phyloP scores from a whole-genome alignment of 30 jellyfish, hydroid and myxozoan genomes.

The Nemopilema nomurai region DNA sequence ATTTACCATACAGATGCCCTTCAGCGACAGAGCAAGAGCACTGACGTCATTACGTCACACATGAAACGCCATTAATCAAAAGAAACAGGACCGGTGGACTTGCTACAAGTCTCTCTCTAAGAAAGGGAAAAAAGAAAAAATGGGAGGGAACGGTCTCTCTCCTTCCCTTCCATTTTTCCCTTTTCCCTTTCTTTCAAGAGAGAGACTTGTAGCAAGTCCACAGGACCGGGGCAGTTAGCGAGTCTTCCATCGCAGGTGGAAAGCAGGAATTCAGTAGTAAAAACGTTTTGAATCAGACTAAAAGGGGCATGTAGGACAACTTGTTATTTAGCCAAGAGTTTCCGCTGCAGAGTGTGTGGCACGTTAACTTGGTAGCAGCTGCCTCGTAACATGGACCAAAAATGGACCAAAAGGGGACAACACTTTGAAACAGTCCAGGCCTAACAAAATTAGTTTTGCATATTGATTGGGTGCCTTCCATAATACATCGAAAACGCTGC shows the following conservation, averaged over 20 bases:
- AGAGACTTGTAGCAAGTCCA: background rate
- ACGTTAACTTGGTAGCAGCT: background rate
- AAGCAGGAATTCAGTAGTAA: too few species aligned
- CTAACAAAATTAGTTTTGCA: too few species aligned
- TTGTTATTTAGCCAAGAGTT: too few species aligned
- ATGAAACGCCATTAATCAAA: too few species aligned
- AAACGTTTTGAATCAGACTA: too few species aligned
- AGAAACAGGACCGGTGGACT: background rate
- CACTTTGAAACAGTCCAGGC: background rate
- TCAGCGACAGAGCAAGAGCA: too few species aligned
- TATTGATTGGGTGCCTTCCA: too few species aligned
- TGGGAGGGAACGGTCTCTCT: background rate
- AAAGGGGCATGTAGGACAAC: too few species aligned
- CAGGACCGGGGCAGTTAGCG: background rate
- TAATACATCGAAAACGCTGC: background rate
- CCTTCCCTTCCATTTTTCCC: background rate
- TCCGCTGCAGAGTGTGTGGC: too few species aligned
- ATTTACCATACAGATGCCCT: too few species aligned
- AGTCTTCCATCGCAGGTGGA: background rate
- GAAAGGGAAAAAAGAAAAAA: background rate
- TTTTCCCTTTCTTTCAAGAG: background rate
- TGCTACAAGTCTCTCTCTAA: background rate
- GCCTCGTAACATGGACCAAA: background rate
- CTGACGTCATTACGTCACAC: too few species aligned
- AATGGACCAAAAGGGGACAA: background rate